Percentiles rank a stretch among this genome's conserved stretches.
These are phyloP conservation scores for Alsophila aescularia DNA, from an alignment of 2,888 invertebrate genomes.

Conservation along the genomic window DNA sequence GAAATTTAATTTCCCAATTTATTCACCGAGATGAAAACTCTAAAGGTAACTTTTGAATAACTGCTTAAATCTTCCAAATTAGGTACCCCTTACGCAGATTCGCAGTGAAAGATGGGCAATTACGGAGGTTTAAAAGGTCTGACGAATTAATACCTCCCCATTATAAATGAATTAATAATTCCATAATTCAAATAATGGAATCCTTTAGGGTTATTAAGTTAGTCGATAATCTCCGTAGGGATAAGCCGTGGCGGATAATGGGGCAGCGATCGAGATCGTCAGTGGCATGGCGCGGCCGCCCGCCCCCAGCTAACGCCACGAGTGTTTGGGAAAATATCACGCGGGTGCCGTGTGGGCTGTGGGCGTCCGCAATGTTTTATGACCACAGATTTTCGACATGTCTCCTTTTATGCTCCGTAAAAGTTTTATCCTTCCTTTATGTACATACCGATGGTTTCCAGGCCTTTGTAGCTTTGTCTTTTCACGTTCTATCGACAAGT, in stretches of 20 bases:
- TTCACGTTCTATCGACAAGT: constrained; percentile 33
- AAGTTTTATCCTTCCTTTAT: constrained; percentile 65
- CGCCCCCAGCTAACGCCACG: background rate
- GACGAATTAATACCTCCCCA: constrained; percentile 27
- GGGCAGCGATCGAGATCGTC: constrained; percentile 33
- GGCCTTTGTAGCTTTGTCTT: constrained; percentile 52
- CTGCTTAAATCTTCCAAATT: constrained; percentile 24
- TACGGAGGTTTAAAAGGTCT: constrained; percentile 32
- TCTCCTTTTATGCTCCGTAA: constrained; percentile 70
- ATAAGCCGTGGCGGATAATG: constrained; percentile 32
- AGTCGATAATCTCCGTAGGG: constrained; percentile 38
- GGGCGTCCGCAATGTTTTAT: constrained; percentile 58
- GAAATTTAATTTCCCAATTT: constrained; percentile 17
- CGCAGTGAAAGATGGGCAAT: constrained; percentile 29
- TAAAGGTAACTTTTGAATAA: constrained; percentile 21
- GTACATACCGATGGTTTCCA: constrained; percentile 47
- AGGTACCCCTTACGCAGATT: constrained; percentile 25
- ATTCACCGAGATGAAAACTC: constrained; percentile 16
- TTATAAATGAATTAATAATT: constrained; percentile 39
- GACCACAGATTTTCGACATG: constrained; percentile 68
- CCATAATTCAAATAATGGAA: constrained; percentile 36
- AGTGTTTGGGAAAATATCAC: constrained; percentile 29
- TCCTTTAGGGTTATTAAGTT: constrained; percentile 40
- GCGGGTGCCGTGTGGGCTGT: constrained; percentile 45
- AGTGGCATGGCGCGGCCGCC: background rate